phyloP scores from a whole-genome alignment of 1,140 invertebrate genomes.

The Melitaea cinxia region DNA sequence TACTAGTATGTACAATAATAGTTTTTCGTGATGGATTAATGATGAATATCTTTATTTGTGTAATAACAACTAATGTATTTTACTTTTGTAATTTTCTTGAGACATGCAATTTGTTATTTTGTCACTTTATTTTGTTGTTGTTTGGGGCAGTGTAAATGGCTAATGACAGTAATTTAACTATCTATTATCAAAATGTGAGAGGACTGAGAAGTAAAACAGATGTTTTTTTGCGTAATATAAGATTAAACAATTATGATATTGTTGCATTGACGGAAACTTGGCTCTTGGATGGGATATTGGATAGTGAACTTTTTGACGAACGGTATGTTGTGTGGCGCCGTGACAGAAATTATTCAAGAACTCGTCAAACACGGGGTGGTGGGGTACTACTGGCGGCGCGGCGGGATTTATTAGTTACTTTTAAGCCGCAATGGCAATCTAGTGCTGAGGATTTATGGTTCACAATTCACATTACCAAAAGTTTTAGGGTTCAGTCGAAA shows the following conservation, averaged over 20 bases:
- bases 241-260: slow-evolving; percentile 9
- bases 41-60: too few species aligned
- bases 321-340: not conserved
- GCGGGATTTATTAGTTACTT: not conserved
- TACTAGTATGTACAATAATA: too few species aligned
- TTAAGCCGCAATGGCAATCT: not conserved
- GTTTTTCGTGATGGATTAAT: too few species aligned
- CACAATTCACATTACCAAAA: not conserved
- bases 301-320: not conserved
- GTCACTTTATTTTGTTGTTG: not conserved
- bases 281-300: not conserved
- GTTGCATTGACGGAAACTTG: slow-evolving; percentile 19
- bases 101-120: not conserved
- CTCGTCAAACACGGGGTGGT: not conserved
- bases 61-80: too few species aligned
- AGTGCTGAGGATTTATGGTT: not conserved
- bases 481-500: too few species aligned
- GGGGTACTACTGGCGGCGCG: not conserved
- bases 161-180: slow-evolving; percentile 9
- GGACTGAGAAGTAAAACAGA: slow-evolving; percentile 17
- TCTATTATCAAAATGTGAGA: slow-evolving; percentile 20
- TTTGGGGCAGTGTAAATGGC: not conserved
- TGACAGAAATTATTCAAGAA: not conserved
- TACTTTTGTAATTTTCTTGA: too few species aligned
- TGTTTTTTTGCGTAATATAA: slow-evolving; percentile 8